Evolutionary conservation across 1,140 invertebrate genomes (phyloP), one percentile per base, ranked within the genome.

Genomic region (Carposina sasakii): DNA sequence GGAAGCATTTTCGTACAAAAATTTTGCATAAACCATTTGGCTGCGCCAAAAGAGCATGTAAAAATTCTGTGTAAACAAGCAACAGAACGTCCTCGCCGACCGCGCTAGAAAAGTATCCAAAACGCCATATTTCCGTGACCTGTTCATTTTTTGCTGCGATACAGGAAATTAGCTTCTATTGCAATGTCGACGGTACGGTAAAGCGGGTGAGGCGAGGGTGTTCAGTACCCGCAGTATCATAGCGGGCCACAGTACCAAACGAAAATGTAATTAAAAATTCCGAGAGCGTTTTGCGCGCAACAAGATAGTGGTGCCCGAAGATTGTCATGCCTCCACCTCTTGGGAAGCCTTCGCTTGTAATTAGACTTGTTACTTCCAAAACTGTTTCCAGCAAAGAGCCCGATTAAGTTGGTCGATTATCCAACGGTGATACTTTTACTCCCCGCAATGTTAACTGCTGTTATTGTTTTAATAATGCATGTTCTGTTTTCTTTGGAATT

Each of bases 231-330:
- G 58, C 71, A 71, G 71, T 58, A 52, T 73, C 71, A 71, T 76
- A 76, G 69, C 72, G 63, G 66, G 71, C n/a, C n/a, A n/a, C n/a
- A n/a, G n/a, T 64, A 76, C 74, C 79, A 81, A 67, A 73, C 79
- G 73, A 79, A 83, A 83, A 83, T 79, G 79, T 84, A 84, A 84
- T 84, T 84, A 84, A 84, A 84, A 81, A 84, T 84, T 84, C 77
- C 77, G 67, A 73, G 75, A 78, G 75, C 73, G 81, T 84, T 84
- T 81, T 77, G 71, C 70, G 64, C 74, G 63, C 76, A 76, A 81
- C 81, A 78, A 81, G 75, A 84, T 84, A 84, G 77, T 81, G 71
- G 76, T 76, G 68, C 71, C 50, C 69, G 62, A 76, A 63, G 60
- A 71, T 78, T 77, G 70, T 70, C 74, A 63, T 71, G 67, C 73